These are phyloP conservation scores for Catharus ustulatus DNA, from an alignment of 2,797 vertebrate species.

Conservation along the genomic window DNA sequence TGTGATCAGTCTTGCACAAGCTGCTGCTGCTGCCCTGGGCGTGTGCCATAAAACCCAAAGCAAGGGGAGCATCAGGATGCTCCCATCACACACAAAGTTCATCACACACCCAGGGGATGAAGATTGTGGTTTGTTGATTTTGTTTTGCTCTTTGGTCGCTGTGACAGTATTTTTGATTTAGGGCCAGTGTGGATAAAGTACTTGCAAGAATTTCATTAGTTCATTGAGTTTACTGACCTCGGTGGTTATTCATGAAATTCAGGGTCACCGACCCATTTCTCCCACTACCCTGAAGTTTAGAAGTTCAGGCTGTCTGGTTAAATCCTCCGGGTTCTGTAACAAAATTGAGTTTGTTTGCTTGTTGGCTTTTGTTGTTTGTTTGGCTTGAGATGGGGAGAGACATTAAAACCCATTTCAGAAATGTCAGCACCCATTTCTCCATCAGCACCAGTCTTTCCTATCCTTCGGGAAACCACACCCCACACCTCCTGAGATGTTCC, in stretches of 20 bases:
- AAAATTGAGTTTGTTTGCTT: background rate
- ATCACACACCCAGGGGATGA: background rate
- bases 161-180: background rate
- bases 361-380: no score
- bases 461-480: background rate
- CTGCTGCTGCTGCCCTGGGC: background rate
- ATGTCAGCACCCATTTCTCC: background rate
- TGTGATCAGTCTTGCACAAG: background rate
- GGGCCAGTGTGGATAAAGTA: background rate
- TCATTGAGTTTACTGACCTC: background rate
- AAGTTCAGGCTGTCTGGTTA: background rate
- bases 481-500: background rate
- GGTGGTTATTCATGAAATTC: background rate
- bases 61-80: background rate
- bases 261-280: background rate
- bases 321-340: background rate
- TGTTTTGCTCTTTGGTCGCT: no score
- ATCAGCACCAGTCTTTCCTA: background rate
- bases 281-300: background rate
- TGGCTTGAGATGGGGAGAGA: background rate
- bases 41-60: background rate
- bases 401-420: background rate
- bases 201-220: background rate
- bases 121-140: background rate
- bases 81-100: background rate